These are phyloP conservation scores for Phasia obesa DNA, from an alignment of 2,888 invertebrate species.

Conservation along the genomic window DNA sequence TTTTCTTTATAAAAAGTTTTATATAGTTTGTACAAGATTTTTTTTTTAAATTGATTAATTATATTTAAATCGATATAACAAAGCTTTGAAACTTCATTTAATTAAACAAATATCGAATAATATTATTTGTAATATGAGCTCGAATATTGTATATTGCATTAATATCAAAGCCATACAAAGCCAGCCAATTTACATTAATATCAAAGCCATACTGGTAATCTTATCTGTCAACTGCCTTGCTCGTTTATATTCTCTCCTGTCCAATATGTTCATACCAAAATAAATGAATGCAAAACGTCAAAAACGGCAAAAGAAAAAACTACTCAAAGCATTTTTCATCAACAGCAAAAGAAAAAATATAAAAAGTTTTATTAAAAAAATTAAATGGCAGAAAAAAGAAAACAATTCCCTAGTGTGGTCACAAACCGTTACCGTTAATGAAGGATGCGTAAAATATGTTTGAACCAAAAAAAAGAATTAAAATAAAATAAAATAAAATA, in stretches of 20 bases:
- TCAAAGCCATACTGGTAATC: constrained; percentile 65
- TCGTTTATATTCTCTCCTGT: constrained; percentile 54
- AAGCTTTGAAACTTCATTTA: too few relatives aligned
- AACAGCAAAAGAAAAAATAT: constrained; percentile 17
- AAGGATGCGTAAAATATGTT: constrained; percentile 55
- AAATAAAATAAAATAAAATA: too few relatives aligned
- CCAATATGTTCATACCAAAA: constrained; percentile 24
- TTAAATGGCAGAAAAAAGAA: constrained; percentile 50
- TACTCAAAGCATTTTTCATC: constrained; percentile 47
- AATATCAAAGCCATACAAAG: too few relatives aligned
- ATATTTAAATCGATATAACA: too few relatives aligned
- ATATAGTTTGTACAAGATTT: too few relatives aligned
- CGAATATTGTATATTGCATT: neutral
- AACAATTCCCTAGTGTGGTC: constrained; percentile 44
- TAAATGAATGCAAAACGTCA: constrained; percentile 28
- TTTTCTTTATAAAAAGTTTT: too few relatives aligned
- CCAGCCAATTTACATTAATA: constrained; percentile 69
- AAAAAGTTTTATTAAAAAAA: constrained; percentile 21
- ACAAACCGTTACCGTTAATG: constrained; percentile 45
- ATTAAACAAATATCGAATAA: neutral
- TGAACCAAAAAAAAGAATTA: too few relatives aligned
- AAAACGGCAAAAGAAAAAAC: constrained; percentile 13
- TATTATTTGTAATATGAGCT: neutral
- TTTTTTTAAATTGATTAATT: too few relatives aligned
- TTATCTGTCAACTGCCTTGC: constrained; percentile 66